Percentiles rank a stretch among this genome's conserved stretches.
phyloP scores from a whole-genome alignment of 2,797 vertebrate species.

The Siniperca obscura region DNA sequence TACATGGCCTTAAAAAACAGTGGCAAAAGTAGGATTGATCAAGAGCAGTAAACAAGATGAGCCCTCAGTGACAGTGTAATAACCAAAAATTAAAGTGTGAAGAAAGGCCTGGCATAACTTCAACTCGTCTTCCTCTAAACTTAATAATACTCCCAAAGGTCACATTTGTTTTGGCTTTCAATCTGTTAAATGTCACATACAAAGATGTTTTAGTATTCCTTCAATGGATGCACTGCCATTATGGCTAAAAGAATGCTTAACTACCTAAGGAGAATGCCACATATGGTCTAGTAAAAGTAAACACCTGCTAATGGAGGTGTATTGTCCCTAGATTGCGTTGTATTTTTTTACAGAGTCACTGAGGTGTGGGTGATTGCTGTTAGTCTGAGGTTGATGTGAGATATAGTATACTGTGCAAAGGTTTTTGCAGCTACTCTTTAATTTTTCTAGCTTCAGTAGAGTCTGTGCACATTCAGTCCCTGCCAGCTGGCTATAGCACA shows the following conservation, averaged over 20 bases:
- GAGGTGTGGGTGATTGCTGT: conserved; percentile 30
- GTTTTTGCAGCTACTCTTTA: conserved; percentile 18
- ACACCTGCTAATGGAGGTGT: conserved; percentile 32
- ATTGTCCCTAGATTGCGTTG: conserved; percentile 3
- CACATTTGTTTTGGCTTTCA: conserved; percentile 52
- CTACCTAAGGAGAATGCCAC: conserved; percentile 32
- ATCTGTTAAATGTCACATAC: conserved; percentile 49
- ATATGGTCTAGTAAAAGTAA: conserved; percentile 23
- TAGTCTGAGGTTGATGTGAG: conserved; percentile 16
- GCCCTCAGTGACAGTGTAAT: conserved; percentile 40
- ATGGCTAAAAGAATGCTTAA: conserved; percentile 11
- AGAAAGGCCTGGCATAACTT: conserved; percentile 34
- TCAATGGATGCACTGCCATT: background rate
- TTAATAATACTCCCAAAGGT: conserved; percentile 39
- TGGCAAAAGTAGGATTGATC: conserved; percentile 20
- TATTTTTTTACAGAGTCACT: conserved; percentile 4
- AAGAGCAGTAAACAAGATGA: conserved; percentile 30
- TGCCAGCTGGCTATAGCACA: conserved; percentile 54
- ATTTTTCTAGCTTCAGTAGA: conserved; percentile 27
- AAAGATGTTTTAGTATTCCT: conserved; percentile 18
- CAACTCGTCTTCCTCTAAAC: conserved; percentile 14
- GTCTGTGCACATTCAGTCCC: conserved; percentile 18
- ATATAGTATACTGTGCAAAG: background rate
- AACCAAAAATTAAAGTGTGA: conserved; percentile 32
- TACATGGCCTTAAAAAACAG: background rate